phyloP scores from a whole-genome alignment of 2,113 vertebrate species.

The Nipponia nippon region DNA sequence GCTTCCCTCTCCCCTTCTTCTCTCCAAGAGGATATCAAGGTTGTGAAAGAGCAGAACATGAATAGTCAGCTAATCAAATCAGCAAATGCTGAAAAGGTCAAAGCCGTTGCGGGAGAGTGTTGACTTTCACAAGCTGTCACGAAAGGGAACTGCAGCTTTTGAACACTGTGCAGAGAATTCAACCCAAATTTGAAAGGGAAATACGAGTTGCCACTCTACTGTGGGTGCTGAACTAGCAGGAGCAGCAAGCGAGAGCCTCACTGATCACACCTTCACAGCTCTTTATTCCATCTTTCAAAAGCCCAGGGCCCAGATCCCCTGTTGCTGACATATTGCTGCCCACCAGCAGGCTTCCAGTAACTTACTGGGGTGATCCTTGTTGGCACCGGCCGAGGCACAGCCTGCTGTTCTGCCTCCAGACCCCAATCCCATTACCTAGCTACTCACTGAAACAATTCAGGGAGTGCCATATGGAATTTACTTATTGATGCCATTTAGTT shows the following conservation, averaged over 20 bases:
- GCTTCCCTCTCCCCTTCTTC: not conserved
- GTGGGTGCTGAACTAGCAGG: not conserved
- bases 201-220: not conserved
- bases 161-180: not conserved
- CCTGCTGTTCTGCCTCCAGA: not conserved
- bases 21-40: not conserved
- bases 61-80: slow-evolving; percentile 25
- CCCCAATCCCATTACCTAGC: not conserved
- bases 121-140: slow-evolving; percentile 7
- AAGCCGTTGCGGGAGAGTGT: not conserved
- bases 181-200: not conserved
- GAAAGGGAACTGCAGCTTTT: not conserved
- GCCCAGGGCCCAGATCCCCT: not conserved
- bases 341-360: not conserved
- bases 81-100: slow-evolving; percentile 56
- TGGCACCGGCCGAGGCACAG: not conserved
- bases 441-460: not conserved
- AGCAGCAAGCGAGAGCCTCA: not conserved
- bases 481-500: not conserved
- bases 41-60: not conserved
- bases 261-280: not conserved
- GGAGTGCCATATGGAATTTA: not conserved
- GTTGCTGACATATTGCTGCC: no score
- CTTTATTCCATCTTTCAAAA: no score
- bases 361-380: not conserved